phyloP scores from a whole-genome alignment of 1,140 invertebrate genomes.

The Sitophilus oryzae region DNA sequence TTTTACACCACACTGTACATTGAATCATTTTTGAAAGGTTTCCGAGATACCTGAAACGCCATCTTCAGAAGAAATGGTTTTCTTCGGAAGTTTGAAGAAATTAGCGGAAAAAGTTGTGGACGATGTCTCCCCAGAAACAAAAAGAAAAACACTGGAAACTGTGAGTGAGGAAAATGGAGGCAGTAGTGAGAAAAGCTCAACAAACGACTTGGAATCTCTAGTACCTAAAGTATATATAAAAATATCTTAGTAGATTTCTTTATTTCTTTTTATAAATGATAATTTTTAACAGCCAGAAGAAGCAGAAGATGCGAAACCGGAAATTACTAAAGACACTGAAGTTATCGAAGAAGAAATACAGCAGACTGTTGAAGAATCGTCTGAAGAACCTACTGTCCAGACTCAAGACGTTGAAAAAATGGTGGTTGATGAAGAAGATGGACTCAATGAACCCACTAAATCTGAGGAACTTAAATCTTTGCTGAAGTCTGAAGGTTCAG shows the following conservation, averaged over 20 bases:
- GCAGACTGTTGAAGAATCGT: neutral
- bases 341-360: neutral
- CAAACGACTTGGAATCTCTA: neutral
- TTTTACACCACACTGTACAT: neutral
- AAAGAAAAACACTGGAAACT: conserved; percentile 24
- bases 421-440: conserved; percentile 29
- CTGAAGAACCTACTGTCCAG: conserved; percentile 4
- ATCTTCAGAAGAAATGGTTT: conserved; percentile 30
- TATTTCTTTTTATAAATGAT: too few relatives aligned
- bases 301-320: neutral
- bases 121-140: conserved; percentile 28
- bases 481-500: conserved; percentile 33
- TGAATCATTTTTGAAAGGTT: neutral
- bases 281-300: neutral
- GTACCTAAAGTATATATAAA: neutral
- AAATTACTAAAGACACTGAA: neutral
- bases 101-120: conserved; percentile 37
- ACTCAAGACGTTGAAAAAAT: conserved; percentile 22
- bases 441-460: conserved; percentile 20
- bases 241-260: too few relatives aligned
- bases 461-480: conserved; percentile 22
- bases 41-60: conserved; percentile 37
- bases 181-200: neutral
- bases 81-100: conserved; percentile 34
- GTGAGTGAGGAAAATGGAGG: conserved; percentile 28